Conservation (phyloP, 2,113 vertebrate species). For the Hippocampus comes region DNA sequence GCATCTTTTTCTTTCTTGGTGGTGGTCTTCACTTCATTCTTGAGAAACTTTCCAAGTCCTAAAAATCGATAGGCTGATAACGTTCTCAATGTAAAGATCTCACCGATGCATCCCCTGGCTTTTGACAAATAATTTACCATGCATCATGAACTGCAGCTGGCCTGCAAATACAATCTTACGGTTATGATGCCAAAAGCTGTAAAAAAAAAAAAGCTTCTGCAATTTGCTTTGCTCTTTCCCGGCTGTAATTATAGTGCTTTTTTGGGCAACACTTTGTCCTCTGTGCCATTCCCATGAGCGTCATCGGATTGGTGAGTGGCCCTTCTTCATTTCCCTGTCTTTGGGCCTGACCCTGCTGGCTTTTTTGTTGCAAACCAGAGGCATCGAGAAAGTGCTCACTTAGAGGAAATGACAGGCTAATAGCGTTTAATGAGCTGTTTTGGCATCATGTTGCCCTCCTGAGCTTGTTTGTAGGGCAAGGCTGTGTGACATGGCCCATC, state of each 20-base stretch:
- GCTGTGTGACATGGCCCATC: constrained; percentile 62
- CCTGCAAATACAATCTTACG: constrained; percentile 15
- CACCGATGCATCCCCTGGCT: constrained; percentile 6
- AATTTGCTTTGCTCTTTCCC: constrained; percentile 25
- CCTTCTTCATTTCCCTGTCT: constrained; percentile 55
- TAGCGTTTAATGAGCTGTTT: constrained; percentile 77
- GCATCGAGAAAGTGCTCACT: constrained; percentile 69
- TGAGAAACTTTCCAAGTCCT: neutral
- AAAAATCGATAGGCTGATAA: neutral
- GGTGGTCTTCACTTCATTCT: neutral
- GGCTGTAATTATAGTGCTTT: neutral
- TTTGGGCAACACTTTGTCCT: constrained; percentile 58
- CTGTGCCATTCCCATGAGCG: constrained; percentile 50
- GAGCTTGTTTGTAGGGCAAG: constrained; percentile 59
- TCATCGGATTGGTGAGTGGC: constrained; percentile 47
- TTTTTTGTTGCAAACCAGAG: constrained; percentile 69
- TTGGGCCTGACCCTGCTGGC: constrained; percentile 67
- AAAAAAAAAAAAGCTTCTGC: neutral
- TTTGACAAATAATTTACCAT: constrained; percentile 21
- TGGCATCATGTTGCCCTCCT: constrained; percentile 59
- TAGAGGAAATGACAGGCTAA: constrained; percentile 74
- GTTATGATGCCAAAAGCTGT: neutral
- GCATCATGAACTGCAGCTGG: constrained; percentile 27
- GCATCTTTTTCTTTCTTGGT: neutral
- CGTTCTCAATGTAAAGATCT: neutral